A percentile compares a stretch with the other conserved stretches of the same genome.
These are phyloP conservation scores for Phragmatobia fuliginosa DNA, from an alignment of 2,888 invertebrate species.

Conservation along the genomic window DNA sequence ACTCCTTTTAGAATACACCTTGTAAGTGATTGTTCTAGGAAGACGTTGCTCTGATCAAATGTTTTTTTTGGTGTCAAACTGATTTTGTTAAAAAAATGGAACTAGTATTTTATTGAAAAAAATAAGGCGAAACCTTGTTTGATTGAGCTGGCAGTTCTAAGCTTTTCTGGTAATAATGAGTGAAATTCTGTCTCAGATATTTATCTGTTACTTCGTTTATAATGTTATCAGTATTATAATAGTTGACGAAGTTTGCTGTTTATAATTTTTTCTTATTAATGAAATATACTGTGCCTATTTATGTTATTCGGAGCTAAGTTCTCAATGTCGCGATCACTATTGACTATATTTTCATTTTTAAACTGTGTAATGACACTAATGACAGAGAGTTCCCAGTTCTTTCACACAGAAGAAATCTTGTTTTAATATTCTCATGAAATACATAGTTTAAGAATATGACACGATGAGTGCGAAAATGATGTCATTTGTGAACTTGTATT, in stretches of 20 bases:
- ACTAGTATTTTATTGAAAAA: neutral
- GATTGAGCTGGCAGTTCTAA: neutral
- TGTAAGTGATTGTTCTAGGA: neutral
- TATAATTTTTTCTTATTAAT: neutral
- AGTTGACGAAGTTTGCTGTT: neutral
- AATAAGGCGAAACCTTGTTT: neutral
- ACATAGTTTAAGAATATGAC: neutral
- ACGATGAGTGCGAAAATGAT: neutral
- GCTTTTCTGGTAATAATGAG: neutral
- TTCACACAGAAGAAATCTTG: neutral
- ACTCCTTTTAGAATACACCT: neutral
- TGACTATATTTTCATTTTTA: neutral
- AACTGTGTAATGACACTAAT: neutral
- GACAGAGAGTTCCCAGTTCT: neutral
- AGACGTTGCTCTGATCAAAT: neutral
- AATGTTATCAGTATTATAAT: neutral
- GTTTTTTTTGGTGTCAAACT: neutral
- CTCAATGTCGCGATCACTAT: neutral
- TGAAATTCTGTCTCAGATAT: slow-evolving; percentile 7
- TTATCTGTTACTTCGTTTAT: neutral
- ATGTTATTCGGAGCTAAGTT: neutral
- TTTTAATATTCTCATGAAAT: neutral
- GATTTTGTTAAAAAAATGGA: neutral
- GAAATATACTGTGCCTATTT: neutral
- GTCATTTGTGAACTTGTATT: neutral